Percentiles rank a stretch among this genome's conserved stretches.
These are phyloP conservation scores for Sphaerophoria rueppellii DNA, from an alignment of 2,888 invertebrate species.

Conservation along the genomic window DNA sequence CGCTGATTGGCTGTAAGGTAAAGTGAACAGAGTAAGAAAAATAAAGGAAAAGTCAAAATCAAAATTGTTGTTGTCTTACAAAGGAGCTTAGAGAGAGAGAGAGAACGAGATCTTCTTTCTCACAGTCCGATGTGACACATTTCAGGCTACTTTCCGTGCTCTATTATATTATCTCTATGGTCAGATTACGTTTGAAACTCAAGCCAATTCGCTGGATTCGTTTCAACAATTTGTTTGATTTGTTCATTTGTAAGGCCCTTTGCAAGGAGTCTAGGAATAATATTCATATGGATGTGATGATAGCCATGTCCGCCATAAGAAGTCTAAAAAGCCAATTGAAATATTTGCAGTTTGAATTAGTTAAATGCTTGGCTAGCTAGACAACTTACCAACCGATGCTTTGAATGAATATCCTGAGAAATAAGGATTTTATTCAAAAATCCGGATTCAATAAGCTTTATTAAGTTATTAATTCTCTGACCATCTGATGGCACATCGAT, in stretches of 20 bases:
- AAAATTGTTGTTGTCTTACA: no score
- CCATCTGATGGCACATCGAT: constrained; percentile 92
- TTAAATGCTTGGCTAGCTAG: background rate
- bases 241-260: constrained; percentile 85
- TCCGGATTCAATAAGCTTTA: constrained; percentile 85
- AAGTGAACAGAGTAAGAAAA: no score
- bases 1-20: no score
- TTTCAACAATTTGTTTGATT: constrained; percentile 86
- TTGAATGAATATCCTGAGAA: constrained; percentile 93
- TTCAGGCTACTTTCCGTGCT: no score
- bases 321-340: constrained; percentile 82
- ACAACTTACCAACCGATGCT: constrained; percentile 88
- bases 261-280: constrained; percentile 87
- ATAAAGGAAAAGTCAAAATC: no score
- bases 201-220: constrained; percentile 90
- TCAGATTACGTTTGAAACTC: constrained; percentile 78
- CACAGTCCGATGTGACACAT: no score
- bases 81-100: no score
- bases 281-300: constrained; percentile 88
- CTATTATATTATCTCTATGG: no score
- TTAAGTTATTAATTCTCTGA: constrained; percentile 86
- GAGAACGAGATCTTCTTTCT: no score
- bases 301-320: constrained; percentile 92
- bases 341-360: no score
- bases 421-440: constrained; percentile 85